phyloP scores from a whole-genome alignment of 2,888 invertebrate species.

The Catocala fraxini region DNA sequence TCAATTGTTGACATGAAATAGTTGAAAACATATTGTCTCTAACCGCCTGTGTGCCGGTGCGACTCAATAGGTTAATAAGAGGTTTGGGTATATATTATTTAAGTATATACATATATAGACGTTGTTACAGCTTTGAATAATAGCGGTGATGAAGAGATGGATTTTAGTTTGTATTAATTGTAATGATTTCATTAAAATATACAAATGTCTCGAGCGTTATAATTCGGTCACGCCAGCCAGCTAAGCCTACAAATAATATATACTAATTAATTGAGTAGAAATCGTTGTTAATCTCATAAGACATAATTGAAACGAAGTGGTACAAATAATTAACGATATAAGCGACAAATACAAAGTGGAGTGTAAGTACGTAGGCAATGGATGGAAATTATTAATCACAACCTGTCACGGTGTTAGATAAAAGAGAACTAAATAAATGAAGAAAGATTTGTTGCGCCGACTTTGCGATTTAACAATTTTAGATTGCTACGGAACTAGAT shows the following conservation, averaged over 20 bases:
- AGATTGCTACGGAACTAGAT: slow-evolving; percentile 32
- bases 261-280: slow-evolving; percentile 39
- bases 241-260: slow-evolving; percentile 16
- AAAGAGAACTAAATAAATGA: slow-evolving; percentile 46
- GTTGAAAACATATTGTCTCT: too few species aligned
- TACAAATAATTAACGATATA: slow-evolving; percentile 52
- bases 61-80: too few species aligned
- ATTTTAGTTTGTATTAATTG: neutral
- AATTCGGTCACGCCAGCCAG: slow-evolving; percentile 8
- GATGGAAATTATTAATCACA: slow-evolving; percentile 50
- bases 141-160: neutral
- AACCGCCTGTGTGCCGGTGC: too few species aligned
- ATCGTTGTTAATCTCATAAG: slow-evolving; percentile 39
- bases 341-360: slow-evolving; percentile 51
- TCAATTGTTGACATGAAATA: too few species aligned
- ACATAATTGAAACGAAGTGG: slow-evolving; percentile 49
- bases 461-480: slow-evolving; percentile 44
- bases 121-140: too few species aligned
- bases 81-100: too few species aligned
- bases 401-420: slow-evolving; percentile 45
- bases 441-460: slow-evolving; percentile 45
- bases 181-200: slow-evolving; percentile 6
- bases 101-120: too few species aligned
- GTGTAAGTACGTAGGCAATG: slow-evolving; percentile 50
- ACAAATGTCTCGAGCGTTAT: neutral